Evolutionary conservation across 2,797 vertebrate species (phyloP).

Genomic region (Smutsia temminckii): DNA sequence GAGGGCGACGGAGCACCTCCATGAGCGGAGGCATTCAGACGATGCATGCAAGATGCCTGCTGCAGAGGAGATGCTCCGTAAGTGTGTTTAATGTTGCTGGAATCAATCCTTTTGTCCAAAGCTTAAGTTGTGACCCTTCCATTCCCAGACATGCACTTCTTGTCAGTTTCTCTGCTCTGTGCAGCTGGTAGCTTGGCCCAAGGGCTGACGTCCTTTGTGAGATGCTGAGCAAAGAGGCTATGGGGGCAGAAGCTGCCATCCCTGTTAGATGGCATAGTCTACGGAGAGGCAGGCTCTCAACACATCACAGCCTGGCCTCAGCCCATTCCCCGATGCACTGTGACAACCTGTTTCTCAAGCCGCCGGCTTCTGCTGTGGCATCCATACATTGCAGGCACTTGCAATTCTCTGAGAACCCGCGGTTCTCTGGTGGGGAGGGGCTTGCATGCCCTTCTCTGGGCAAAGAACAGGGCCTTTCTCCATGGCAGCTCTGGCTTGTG

Average conservation of each 20-base stretch:
- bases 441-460: not conserved
- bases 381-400: not conserved
- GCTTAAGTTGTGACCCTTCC: too few species aligned
- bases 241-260: not conserved
- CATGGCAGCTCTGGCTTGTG: not conserved
- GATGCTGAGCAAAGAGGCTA: not conserved
- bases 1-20: fast-evolving
- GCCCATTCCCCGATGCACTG: not conserved
- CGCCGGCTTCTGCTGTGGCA: not conserved
- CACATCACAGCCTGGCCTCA: not conserved
- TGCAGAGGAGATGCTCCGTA: fast-evolving
- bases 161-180: not conserved
- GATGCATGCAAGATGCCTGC: too few species aligned
- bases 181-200: not conserved
- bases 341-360: not conserved
- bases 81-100: not conserved
- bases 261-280: not conserved
- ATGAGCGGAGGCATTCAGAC: fast-evolving
- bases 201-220: not conserved
- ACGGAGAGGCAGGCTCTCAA: not conserved
- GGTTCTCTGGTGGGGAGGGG: not conserved
- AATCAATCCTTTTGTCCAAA: not conserved
- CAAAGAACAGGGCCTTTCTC: not conserved
- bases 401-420: not conserved
- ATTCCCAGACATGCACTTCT: not conserved